These are phyloP conservation scores for Drosophila pandora DNA, from an alignment of 1,140 invertebrate species.

Conservation along the genomic window DNA sequence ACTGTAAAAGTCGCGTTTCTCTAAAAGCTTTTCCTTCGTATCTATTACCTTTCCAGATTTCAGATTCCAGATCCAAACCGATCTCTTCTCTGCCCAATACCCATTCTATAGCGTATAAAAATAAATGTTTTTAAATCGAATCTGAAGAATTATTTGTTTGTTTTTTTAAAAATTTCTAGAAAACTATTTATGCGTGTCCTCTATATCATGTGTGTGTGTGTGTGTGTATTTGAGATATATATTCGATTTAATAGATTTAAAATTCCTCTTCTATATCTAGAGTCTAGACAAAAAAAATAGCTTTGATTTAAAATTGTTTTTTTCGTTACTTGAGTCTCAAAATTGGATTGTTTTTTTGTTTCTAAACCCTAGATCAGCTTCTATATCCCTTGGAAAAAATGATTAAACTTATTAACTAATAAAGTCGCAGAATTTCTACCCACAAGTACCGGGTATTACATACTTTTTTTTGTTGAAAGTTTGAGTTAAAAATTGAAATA, in stretches of 20 bases:
- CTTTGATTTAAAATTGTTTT: conserved; percentile 44
- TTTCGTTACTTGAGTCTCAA: conserved; percentile 56
- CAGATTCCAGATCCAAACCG: not conserved
- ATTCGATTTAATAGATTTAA: conserved; percentile 24
- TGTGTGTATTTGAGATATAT: conserved; percentile 12
- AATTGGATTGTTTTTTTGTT: conserved; percentile 57
- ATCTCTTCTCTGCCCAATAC: not conserved
- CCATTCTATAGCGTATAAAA: conserved; percentile 51
- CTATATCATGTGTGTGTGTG: conserved; percentile 4
- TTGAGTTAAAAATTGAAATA: conserved; percentile 3
- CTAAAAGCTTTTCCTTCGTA: conserved; percentile 32
- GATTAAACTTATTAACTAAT: conserved; percentile 5
- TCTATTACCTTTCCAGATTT: not conserved
- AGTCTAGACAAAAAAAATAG: conserved; percentile 1
- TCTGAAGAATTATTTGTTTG: conserved; percentile 22
- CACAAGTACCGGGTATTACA: too few relatives aligned
- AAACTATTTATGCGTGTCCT: conserved; percentile 51
- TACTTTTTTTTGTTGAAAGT: not conserved
- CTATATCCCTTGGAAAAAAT: conserved; percentile 4
- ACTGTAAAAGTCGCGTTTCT: conserved; percentile 39
- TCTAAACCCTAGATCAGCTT: conserved; percentile 11
- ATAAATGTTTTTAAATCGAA: conserved; percentile 55
- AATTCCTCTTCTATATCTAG: conserved; percentile 33
- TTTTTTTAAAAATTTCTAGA: conserved; percentile 69
- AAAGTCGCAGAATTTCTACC: not conserved